Conservation (phyloP, 1,140 invertebrate species). For the Trachymyrmex cornetzi region DNA sequence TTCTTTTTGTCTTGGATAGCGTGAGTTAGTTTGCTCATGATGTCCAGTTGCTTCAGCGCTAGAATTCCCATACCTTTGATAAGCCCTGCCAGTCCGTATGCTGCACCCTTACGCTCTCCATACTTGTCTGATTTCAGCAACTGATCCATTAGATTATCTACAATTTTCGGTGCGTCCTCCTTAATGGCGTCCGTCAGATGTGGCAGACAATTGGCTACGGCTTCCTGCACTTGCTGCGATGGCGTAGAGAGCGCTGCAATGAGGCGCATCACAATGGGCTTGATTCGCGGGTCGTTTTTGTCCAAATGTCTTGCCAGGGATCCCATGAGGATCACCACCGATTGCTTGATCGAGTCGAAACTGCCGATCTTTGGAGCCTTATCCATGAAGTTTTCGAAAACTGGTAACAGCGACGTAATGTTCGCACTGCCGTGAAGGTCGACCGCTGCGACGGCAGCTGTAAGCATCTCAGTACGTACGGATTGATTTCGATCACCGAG, state of each 20-base stretch:
- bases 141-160: conserved; percentile 95
- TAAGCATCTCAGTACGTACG: conserved; percentile 96
- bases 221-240: conserved; percentile 98
- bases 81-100: conserved; percentile 95
- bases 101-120: conserved; percentile 97
- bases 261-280: conserved; percentile 96
- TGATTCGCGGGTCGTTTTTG: conserved; percentile 94
- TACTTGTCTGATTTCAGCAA: conserved; percentile 98
- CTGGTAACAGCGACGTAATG: conserved; percentile 90
- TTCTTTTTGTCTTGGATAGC: conserved; percentile 99
- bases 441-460: conserved; percentile 96
- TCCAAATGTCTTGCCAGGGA: conserved; percentile 98
- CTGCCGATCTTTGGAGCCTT: conserved; percentile 95
- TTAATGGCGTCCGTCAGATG: conserved; percentile 97
- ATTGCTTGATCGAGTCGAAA: conserved; percentile 97
- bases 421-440: conserved; percentile 96
- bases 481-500: conserved; percentile 94
- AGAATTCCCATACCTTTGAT: conserved; percentile 99
- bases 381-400: conserved; percentile 96
- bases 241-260: conserved; percentile 97
- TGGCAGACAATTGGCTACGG: conserved; percentile 98
- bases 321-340: conserved; percentile 98
- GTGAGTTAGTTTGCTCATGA: conserved; percentile 97
- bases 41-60: conserved; percentile 97
- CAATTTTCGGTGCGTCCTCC: conserved; percentile 94